Conservation (phyloP, 2,888 invertebrate species). For the Nesidiocoris tenuis region DNA sequence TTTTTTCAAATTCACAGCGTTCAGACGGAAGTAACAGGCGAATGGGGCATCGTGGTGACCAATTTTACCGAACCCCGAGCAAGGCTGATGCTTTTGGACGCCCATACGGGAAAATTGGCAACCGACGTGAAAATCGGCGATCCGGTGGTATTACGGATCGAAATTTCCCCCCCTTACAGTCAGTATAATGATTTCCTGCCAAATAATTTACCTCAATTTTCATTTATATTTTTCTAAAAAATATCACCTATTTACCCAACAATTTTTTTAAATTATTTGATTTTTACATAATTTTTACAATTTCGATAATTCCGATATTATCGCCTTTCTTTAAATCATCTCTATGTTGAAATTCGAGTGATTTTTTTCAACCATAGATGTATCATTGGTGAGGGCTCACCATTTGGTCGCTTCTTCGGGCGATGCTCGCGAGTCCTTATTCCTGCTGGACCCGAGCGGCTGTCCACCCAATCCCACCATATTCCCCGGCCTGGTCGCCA, state of each 20-base stretch:
- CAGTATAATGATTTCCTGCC: slow-evolving; percentile 45
- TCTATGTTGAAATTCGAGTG: too few species aligned
- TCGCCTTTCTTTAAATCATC: too few species aligned
- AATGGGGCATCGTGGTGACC: slow-evolving; percentile 5
- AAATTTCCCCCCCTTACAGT: slow-evolving; percentile 61
- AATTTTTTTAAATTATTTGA: too few species aligned
- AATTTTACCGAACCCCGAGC: slow-evolving; percentile 51
- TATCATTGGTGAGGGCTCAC: slow-evolving; percentile 63
- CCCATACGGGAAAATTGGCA: slow-evolving; percentile 53
- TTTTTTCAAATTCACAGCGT: slow-evolving; percentile 13
- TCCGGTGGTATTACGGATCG: slow-evolving; percentile 64
- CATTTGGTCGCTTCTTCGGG: slow-evolving; percentile 78
- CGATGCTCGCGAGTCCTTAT: slow-evolving; percentile 67
- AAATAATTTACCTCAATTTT: not conserved
- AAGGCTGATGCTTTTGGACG: slow-evolving; percentile 54
- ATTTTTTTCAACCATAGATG: slow-evolving; percentile 46
- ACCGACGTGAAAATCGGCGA: slow-evolving; percentile 59
- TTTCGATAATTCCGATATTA: too few species aligned
- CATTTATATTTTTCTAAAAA: not conserved
- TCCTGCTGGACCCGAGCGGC: slow-evolving; percentile 73
- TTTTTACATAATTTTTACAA: too few species aligned
- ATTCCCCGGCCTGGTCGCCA: slow-evolving; percentile 60
- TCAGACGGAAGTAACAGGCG: slow-evolving; percentile 46
- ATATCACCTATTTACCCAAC: not conserved
- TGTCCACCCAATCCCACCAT: slow-evolving; percentile 74